Percentiles rank a stretch among this genome's conserved stretches.
Conservation (phyloP, 1,140 invertebrate species). For the Zaprionus kolodkinae region DNA sequence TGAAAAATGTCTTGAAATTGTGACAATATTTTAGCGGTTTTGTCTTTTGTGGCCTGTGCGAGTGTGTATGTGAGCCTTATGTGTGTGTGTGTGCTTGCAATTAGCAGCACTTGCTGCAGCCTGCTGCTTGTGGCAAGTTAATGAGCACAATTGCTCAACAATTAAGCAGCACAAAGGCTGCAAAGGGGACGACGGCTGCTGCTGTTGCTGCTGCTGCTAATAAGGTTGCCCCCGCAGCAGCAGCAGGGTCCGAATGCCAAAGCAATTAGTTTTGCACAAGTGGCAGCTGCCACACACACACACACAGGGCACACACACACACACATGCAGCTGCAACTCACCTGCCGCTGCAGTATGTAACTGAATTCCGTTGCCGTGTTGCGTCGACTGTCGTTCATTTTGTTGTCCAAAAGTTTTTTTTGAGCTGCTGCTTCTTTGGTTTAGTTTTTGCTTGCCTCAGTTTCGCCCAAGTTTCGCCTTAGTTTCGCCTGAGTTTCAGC, state of each 20-base stretch:
- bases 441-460: constrained; percentile 22
- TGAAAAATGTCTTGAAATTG: neutral
- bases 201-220: constrained; percentile 5
- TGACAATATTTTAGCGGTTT: constrained; percentile 10
- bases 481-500: constrained; percentile 26
- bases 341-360: constrained; percentile 83
- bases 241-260: constrained; percentile 16
- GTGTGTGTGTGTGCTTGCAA: constrained; percentile 21
- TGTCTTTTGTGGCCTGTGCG: neutral
- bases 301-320: neutral
- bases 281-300: neutral
- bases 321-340: constrained; percentile 38
- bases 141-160: constrained; percentile 61
- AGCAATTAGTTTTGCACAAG: constrained; percentile 37
- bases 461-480: constrained; percentile 32
- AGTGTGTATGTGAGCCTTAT: neutral
- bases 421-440: constrained; percentile 43
- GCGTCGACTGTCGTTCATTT: constrained; percentile 81
- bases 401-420: constrained; percentile 57
- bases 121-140: constrained; percentile 51
- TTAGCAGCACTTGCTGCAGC: constrained; percentile 33
- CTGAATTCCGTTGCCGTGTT: constrained; percentile 84
- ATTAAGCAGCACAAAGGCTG: constrained; percentile 56
- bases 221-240: constrained; percentile 22
- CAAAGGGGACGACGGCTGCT: neutral